Evolutionary conservation across 2,888 invertebrate species (phyloP).

Genomic region (Creontiades dilutus): DNA sequence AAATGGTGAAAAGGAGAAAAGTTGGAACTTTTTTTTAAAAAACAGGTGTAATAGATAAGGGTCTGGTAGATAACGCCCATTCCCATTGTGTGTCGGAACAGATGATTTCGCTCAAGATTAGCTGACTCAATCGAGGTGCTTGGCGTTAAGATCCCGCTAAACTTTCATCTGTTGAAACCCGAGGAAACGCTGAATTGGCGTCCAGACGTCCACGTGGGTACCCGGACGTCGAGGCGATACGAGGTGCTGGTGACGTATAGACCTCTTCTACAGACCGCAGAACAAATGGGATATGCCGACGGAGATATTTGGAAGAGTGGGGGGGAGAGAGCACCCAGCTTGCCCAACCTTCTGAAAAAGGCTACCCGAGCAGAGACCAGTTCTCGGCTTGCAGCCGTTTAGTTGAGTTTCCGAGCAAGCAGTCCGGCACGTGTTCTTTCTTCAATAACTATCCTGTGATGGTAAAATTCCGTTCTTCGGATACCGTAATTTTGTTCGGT

Average conservation of each 20-base stretch:
- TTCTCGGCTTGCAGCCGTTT: slow-evolving; percentile 61
- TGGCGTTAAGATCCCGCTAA: background rate
- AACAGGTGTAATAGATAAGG: no score
- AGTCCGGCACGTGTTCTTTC: slow-evolving; percentile 22
- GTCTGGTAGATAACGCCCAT: no score
- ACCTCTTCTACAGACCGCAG: background rate
- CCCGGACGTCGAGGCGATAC: background rate
- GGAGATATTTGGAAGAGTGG: background rate
- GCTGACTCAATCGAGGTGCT: background rate
- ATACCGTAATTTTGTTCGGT: slow-evolving; percentile 56
- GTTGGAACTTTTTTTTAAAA: no score
- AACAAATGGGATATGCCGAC: slow-evolving; percentile 16
- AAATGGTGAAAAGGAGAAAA: no score
- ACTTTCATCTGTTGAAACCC: background rate
- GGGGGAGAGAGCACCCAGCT: background rate
- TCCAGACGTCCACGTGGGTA: background rate
- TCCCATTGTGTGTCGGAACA: background rate
- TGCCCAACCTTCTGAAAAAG: slow-evolving; percentile 13
- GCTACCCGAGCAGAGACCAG: background rate
- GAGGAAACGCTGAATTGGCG: slow-evolving; percentile 13
- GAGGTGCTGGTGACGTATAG: slow-evolving; percentile 21
- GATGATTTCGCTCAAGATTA: background rate
- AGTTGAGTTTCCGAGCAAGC: background rate
- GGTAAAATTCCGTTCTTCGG: slow-evolving; percentile 66
- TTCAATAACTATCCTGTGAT: slow-evolving; percentile 55